These are phyloP conservation scores for Ptychoptera albimana DNA, from an alignment of 2,888 invertebrate species.

Conservation along the genomic window DNA sequence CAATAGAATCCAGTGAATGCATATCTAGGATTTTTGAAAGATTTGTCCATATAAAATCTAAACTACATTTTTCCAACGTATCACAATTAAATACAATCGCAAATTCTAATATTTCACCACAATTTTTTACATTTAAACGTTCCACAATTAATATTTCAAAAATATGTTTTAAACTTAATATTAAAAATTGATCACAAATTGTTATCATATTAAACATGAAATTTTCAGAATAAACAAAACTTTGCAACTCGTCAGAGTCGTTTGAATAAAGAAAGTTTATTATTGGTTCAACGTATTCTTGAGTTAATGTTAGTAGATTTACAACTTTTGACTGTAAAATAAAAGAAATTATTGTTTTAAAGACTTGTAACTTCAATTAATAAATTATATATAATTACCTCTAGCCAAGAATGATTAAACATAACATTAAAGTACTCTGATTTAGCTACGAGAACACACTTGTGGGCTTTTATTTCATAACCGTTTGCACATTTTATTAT, in stretches of 20 bases:
- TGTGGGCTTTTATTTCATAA: slow-evolving; percentile 47
- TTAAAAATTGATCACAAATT: slow-evolving; percentile 65
- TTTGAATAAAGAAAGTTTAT: slow-evolving; percentile 65
- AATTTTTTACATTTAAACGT: slow-evolving; percentile 56
- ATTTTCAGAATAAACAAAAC: slow-evolving; percentile 48
- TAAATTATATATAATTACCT: slow-evolving; percentile 32
- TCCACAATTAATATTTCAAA: slow-evolving; percentile 50
- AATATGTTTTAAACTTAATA: slow-evolving; percentile 50
- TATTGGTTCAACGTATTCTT: slow-evolving; percentile 40
- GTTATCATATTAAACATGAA: slow-evolving; percentile 56
- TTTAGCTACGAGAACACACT: slow-evolving; percentile 62
- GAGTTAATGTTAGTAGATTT: slow-evolving; percentile 21
- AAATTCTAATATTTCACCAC: slow-evolving; percentile 58
- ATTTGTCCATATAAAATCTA: slow-evolving; percentile 66
- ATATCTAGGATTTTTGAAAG: slow-evolving; percentile 53
- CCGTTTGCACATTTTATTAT: slow-evolving; percentile 38
- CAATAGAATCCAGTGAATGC: slow-evolving; percentile 45
- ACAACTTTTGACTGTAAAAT: slow-evolving; percentile 20
- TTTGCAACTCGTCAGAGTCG: slow-evolving; percentile 39
- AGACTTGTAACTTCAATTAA: background rate
- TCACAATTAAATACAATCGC: slow-evolving; percentile 59
- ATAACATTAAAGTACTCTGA: slow-evolving; percentile 77
- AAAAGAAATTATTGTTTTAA: background rate
- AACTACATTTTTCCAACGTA: slow-evolving; percentile 52
- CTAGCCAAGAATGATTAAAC: slow-evolving; percentile 65